Evolutionary conservation across 2,113 vertebrate species (phyloP), one percentile per base, ranked within the genome.

Genomic region (Oreotrochilus melanogaster): DNA sequence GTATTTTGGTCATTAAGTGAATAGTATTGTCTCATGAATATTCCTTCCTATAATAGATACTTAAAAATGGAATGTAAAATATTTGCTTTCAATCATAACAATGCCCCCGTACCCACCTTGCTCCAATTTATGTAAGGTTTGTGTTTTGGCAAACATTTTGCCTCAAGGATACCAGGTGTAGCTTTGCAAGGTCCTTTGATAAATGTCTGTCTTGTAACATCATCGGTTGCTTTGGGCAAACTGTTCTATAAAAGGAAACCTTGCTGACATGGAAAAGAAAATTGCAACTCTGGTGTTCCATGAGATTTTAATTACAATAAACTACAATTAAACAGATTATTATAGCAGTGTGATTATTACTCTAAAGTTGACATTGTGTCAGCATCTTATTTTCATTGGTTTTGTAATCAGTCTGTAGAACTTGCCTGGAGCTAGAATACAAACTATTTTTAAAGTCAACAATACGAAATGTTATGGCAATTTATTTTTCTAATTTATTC

Each of bases 321-420:
- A 97, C 92, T 97, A 95, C 92, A 98, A 97, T 98, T 98, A 97
- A 97, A 93, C 37, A 93, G 94, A 96, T 97, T 97, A 96, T 97
- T 96, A 94, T 67, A 91, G 86, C 78, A 74, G 73, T 75, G 89
- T 78, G 93, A 96, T 98, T 97, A 97, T 70, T 88, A 92, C 39
- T 95, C 80, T 91, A 66, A 95, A 94, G 76, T 66, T 94, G 92
- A 97, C 92, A 60, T 72, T 56, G 53, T 97, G 96, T 97, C 96
- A 97, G 89, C 89, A 91, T 93, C 57, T 95, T 97, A 78, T 96
- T 96, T 98, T 97, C 93, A 53, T 84, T 92, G 48, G 27, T 30
- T 93, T 97, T 95, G 31, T 86, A 95, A 95, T 92, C 75, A 91
- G 80, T 78, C 51, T 91, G 65, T 89, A 95, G 93, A 94, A 92